Conservation (phyloP, 2,888 invertebrate genomes). For the Folsomia candida region DNA sequence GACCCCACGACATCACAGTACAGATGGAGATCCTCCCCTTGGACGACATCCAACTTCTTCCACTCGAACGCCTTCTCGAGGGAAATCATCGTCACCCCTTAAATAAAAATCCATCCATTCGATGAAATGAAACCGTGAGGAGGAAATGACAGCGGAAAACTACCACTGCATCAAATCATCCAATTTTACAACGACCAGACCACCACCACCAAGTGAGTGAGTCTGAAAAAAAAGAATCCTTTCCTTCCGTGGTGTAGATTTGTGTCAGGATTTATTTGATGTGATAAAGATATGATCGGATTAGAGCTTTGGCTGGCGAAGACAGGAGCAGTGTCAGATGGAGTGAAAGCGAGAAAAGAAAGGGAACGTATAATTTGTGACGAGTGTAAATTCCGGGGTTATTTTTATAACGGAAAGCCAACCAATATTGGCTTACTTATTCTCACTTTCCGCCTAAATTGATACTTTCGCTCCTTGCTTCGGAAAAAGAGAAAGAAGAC, state of each 20-base stretch:
- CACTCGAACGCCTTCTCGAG: constrained; percentile 70
- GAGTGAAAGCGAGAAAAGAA: not conserved
- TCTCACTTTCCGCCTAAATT: too few relatives aligned
- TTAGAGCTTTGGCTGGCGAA: not conserved
- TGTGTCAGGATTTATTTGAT: not conserved
- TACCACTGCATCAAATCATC: not conserved
- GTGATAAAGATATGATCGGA: not conserved
- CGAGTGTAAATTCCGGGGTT: not conserved
- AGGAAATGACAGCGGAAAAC: not conserved
- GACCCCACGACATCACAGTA: constrained; percentile 72
- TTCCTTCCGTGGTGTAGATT: not conserved
- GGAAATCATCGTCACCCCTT: constrained; percentile 70
- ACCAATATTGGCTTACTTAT: too few relatives aligned
- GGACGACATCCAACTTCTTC: constrained; percentile 67
- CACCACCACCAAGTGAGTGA: too few relatives aligned
- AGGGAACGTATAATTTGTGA: not conserved
- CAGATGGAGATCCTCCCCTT: constrained; percentile 73
- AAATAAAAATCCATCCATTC: constrained; percentile 3
- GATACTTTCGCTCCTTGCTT: too few relatives aligned
- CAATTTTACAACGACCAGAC: not conserved
- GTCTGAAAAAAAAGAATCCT: constrained; percentile 16
- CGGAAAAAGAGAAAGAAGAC: too few relatives aligned
- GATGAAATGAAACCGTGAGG: not conserved
- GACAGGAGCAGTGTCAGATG: not conserved
- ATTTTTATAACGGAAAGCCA: not conserved